phyloP scores from a whole-genome alignment of 2,797 vertebrate species.

The Sebastes steindachneri region DNA sequence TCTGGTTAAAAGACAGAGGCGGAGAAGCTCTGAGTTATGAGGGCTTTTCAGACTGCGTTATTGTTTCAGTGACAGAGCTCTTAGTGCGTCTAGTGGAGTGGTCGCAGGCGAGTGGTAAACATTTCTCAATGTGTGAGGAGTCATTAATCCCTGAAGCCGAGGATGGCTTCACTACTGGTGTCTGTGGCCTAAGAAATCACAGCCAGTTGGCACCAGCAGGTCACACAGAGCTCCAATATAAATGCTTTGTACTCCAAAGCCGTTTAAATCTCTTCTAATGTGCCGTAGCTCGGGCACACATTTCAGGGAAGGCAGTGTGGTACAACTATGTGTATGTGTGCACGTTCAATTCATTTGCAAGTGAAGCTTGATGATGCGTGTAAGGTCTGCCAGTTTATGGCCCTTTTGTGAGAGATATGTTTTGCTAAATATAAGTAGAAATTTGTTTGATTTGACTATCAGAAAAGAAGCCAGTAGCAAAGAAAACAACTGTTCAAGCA shows the following conservation, averaged over 20 bases:
- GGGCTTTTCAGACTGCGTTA: slow-evolving; percentile 81
- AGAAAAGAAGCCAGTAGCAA: neutral
- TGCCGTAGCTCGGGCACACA: slow-evolving; percentile 17
- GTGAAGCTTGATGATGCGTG: slow-evolving; percentile 2
- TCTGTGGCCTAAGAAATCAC: slow-evolving; percentile 79
- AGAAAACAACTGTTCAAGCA: neutral
- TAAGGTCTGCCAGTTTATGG: neutral
- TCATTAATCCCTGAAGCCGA: slow-evolving; percentile 83
- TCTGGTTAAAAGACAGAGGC: slow-evolving; percentile 85
- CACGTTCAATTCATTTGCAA: slow-evolving; percentile 13
- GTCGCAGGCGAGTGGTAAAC: slow-evolving; percentile 80
- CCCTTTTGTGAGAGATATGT: neutral
- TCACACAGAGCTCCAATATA: slow-evolving; percentile 66
- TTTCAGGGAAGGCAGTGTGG: slow-evolving; percentile 13
- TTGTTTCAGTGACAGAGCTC: slow-evolving; percentile 87
- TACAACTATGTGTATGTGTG: neutral
- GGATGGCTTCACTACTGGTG: slow-evolving; percentile 72
- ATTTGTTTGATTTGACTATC: neutral
- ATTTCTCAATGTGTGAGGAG: slow-evolving; percentile 78
- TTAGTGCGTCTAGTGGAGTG: slow-evolving; percentile 78
- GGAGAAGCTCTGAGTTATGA: slow-evolving; percentile 85
- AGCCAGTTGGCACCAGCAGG: slow-evolving; percentile 76
- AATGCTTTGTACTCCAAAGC: slow-evolving; percentile 56
- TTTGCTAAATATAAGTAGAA: neutral
- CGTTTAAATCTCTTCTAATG: slow-evolving; percentile 66